Base-by-base conservation (phyloP, 1,140 invertebrate genomes). In the Oryctes rhinoceros region DNA sequence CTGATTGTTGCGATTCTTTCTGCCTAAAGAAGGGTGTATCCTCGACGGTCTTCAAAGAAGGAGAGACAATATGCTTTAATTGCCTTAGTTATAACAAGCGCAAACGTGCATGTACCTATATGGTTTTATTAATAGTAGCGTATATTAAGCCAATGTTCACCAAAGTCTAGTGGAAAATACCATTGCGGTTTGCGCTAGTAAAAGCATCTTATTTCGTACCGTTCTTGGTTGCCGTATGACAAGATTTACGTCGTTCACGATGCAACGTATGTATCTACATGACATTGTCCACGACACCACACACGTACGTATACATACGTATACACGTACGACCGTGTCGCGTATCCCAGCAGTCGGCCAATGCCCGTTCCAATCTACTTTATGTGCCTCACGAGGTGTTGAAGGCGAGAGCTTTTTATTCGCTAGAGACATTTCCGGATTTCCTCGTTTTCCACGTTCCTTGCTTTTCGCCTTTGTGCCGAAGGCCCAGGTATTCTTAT, bases 321-420 rank as follows among this genome's bases (percentile, higher is more conserved):
- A 76, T 80, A 71, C 65, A 71, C 20, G 24, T 71, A 71, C 65
- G 79, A 76, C 15, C 37, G 67, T 78, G 80, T 78, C 77, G 80
- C 80, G 80, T 81, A 81, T 81, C 76, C 80, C 80, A 76, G 80
- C 53, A 81, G 80, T 81, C 80, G 80, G 80, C 76, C 80, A 81
- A 81, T 81, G 80, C 80, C 80, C 80, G 80, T 76, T 78, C 76
- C 76, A 81, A 81, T 81, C 80, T 81, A 65, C 80, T 81, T 81
- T 81, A 81, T 81, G 76, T 81, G 80, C 80, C 80, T 81, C 80
- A 59, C 80, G 80, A 81, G 80, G 77, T 78, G 76, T 62, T 39
- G 65, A 80, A 76, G 48, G 49, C 47, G 75, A 78, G 80, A 78
- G 77, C 65, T 79, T 81, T 81, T 81, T 81, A 81, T 81, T 78